Conservation (phyloP, 2,797 vertebrate species). For the Mycteria americana region DNA sequence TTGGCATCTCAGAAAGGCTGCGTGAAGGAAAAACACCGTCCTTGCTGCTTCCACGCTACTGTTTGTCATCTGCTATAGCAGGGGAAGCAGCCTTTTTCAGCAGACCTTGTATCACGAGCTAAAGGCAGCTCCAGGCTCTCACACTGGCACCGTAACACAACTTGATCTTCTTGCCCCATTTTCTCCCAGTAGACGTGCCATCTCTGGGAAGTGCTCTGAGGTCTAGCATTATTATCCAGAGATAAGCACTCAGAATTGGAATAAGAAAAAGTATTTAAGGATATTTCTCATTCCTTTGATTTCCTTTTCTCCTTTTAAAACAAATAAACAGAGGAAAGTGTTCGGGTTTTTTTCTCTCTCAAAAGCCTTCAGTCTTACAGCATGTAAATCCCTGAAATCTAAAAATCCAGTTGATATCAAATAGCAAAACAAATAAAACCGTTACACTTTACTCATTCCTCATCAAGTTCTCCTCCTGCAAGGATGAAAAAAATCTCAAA, state of each 20-base stretch:
- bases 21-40: not conserved
- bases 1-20: not conserved
- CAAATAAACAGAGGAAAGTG: not conserved
- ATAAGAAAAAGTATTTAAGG: not conserved
- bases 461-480: not conserved
- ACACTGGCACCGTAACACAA: not conserved
- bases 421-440: not conserved
- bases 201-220: not conserved
- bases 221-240: not conserved
- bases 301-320: not conserved
- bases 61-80: not conserved
- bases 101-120: not conserved
- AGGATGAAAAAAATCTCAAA: slow-evolving; percentile 11
- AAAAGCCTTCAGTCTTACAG: not conserved
- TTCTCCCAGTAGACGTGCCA: not conserved
- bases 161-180: not conserved
- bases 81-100: not conserved
- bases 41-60: not conserved
- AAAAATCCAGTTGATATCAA: not conserved
- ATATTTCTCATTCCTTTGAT: not conserved
- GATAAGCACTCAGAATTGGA: not conserved
- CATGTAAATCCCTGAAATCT: not conserved
- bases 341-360: not conserved
- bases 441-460: not conserved
- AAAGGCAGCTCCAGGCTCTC: not conserved